Evolutionary conservation across 2,797 vertebrate species (phyloP).

Genomic region (Epinephelus malabaricus): DNA sequence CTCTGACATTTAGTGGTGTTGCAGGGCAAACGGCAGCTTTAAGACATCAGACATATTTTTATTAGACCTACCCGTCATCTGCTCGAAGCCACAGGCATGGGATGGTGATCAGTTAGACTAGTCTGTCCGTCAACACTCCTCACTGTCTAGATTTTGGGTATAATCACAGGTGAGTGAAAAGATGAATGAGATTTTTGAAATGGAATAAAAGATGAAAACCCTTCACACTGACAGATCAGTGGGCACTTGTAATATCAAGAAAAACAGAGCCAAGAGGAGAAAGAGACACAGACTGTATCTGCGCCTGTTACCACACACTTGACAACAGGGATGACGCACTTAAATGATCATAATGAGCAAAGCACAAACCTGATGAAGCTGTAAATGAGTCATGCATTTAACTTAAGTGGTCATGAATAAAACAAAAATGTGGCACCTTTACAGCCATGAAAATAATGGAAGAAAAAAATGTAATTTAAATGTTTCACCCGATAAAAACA

Average conservation of each 20-base stretch:
- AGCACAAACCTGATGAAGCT: slow-evolving; percentile 37
- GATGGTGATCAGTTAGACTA: slow-evolving; percentile 41
- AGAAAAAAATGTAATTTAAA: no score
- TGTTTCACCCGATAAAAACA: not conserved
- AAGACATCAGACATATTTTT: slow-evolving; percentile 63
- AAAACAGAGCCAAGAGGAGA: slow-evolving; percentile 2
- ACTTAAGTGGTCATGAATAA: slow-evolving; percentile 24
- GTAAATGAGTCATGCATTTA: slow-evolving; percentile 46
- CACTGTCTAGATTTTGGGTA: slow-evolving; percentile 7
- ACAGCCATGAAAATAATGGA: not conserved
- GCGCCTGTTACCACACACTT: slow-evolving; percentile 19
- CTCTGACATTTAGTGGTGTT: slow-evolving; percentile 69
- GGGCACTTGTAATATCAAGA: slow-evolving; percentile 19
- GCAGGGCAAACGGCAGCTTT: slow-evolving; percentile 63
- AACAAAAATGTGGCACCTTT: not conserved
- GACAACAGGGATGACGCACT: slow-evolving; percentile 25
- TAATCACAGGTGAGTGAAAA: slow-evolving; percentile 46
- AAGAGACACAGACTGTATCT: slow-evolving; percentile 13
- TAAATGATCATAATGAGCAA: slow-evolving; percentile 41
- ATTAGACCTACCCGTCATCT: slow-evolving; percentile 59
- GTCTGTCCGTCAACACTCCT: slow-evolving; percentile 37
- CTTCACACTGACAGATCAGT: slow-evolving; percentile 25
- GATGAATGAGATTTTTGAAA: slow-evolving; percentile 34
- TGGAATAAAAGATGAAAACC: slow-evolving; percentile 41
- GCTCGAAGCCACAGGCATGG: slow-evolving; percentile 34